A percentile compares a stretch with the other conserved stretches of the same genome.
Conservation (phyloP, 2,888 invertebrate genomes). For the Troglohyphantes excavatus region DNA sequence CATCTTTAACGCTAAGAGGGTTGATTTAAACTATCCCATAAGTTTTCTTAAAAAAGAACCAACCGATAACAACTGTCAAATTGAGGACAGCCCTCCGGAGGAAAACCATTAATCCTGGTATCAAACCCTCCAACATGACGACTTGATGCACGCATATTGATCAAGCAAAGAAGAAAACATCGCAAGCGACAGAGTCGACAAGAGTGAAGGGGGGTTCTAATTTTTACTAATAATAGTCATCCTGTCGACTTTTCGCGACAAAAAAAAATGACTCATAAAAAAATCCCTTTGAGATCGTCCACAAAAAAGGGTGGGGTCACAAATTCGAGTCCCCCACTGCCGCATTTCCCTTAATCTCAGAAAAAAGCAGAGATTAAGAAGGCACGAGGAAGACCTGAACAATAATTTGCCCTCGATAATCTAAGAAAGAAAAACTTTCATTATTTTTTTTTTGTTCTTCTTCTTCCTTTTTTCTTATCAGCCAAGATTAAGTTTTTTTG, state of each 20-base stretch:
- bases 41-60: too few species aligned
- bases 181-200: conserved; percentile 7
- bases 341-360: conserved; percentile 52
- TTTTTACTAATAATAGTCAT: conserved; percentile 71
- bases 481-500: conserved; percentile 70
- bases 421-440: conserved; percentile 55
- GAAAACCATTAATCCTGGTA: neutral
- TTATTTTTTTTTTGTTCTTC: conserved; percentile 53
- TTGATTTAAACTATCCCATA: too few species aligned
- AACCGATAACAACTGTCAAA: too few species aligned
- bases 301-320: conserved; percentile 74
- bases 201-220: conserved; percentile 47
- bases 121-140: neutral
- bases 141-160: conserved; percentile 26
- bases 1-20: too few species aligned
- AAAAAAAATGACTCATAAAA: conserved; percentile 41
- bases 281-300: conserved; percentile 44
- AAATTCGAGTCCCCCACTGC: conserved; percentile 20
- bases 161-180: conserved; percentile 13
- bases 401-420: conserved; percentile 76
- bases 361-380: conserved; percentile 63
- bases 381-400: conserved; percentile 42
- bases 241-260: conserved; percentile 54
- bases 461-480: neutral
- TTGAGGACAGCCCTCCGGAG: too few species aligned